phyloP scores from a whole-genome alignment of 2,888 invertebrate genomes.

The Camptogramma bilineatum region DNA sequence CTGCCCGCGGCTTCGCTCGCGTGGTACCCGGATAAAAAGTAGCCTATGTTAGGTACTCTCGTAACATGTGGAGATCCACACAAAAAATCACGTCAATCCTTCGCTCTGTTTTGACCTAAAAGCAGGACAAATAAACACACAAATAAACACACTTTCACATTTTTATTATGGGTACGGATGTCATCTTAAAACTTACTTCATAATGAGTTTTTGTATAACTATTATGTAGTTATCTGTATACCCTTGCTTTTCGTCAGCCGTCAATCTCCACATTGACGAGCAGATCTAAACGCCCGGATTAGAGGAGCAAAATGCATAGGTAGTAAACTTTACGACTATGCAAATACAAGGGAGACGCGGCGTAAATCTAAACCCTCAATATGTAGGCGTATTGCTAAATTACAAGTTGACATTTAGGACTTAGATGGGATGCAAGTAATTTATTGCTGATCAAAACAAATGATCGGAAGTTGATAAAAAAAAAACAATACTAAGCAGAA shows the following conservation, averaged over 20 bases:
- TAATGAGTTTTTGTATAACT: no score
- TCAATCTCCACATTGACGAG: slow-evolving; percentile 32
- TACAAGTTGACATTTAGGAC: slow-evolving; percentile 39
- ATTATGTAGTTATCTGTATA: no score
- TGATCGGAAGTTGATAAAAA: background rate
- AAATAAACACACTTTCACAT: no score
- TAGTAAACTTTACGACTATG: slow-evolving; percentile 83
- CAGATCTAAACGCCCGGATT: slow-evolving; percentile 69
- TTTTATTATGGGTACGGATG: no score
- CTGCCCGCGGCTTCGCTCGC: no score
- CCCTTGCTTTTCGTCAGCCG: background rate
- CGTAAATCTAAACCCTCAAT: slow-evolving; percentile 70
- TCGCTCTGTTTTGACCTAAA: no score
- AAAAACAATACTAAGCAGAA: background rate
- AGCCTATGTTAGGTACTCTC: no score
- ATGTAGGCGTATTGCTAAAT: slow-evolving; percentile 65
- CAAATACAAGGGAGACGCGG: slow-evolving; percentile 73
- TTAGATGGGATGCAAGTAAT: slow-evolving; percentile 10
- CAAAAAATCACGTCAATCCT: no score
- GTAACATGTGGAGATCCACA: no score
- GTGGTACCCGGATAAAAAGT: no score
- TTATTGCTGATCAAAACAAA: background rate
- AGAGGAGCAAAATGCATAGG: slow-evolving; percentile 77
- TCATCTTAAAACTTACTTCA: no score
- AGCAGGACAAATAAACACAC: no score